phyloP scores from a whole-genome alignment of 2,888 invertebrate species.

The Leucania comma region DNA sequence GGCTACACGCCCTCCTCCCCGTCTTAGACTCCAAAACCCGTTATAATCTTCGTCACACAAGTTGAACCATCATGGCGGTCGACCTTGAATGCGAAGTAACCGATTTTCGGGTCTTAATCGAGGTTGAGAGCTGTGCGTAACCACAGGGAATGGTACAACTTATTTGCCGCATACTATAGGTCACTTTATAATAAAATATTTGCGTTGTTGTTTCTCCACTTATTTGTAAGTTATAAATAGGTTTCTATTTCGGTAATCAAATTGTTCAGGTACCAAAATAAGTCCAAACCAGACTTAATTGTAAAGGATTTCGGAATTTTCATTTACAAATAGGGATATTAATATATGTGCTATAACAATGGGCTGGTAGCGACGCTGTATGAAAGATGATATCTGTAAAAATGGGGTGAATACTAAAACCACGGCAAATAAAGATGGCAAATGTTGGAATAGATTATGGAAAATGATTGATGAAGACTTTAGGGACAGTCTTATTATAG shows the following conservation, averaged over 20 bases:
- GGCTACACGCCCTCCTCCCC: no score
- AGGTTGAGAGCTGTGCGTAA: no score
- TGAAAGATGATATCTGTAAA: constrained; percentile 5
- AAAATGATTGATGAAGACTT: background rate
- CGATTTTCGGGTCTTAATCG: no score
- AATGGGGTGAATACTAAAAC: constrained; percentile 3
- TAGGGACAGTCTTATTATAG: background rate
- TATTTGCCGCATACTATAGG: no score
- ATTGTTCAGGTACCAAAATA: background rate
- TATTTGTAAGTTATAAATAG: background rate
- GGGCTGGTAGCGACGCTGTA: background rate
- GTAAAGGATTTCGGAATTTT: background rate
- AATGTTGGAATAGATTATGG: constrained; percentile 3
- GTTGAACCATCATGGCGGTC: no score
- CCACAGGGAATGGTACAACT: no score
- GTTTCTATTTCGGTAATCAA: background rate
- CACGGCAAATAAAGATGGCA: background rate
- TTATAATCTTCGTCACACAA: no score
- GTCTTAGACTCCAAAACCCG: no score
- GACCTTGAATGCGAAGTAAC: no score
- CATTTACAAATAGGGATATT: background rate
- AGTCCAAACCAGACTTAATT: background rate
- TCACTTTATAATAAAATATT: background rate
- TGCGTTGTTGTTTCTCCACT: background rate
- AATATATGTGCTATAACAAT: background rate